Base-by-base conservation (phyloP, 2,888 invertebrate species). In the Peribatodes rhomboidaria region DNA sequence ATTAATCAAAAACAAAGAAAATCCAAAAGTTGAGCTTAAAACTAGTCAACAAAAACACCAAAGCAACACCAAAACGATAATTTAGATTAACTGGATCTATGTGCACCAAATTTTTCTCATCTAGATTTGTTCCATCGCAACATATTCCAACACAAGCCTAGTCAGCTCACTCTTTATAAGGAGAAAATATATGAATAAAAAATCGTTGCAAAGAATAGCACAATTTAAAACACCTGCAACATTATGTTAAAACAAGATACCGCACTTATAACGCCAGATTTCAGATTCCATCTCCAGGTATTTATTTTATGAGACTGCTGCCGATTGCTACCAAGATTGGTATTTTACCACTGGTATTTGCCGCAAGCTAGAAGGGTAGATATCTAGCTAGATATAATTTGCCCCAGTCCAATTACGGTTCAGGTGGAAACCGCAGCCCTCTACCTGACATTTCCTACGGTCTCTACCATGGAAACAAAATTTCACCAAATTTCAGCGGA, bases 401-500 rank as follows among this genome's bases (percentile, higher is more conserved):
- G 49, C 57, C 8, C n/a, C 31, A 33, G 58, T 57, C 57, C 66
- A 66, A 66, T 66, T 66, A 66, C 22, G 66, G 61, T 27, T 42
- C 66, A 61, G 66, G 61, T 66, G 66, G 61, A 49, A 37, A 44
- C 58, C 61, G 16, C 57, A 39, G n/a, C 49, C 9, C 10, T 42
- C 54, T 47, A 42, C 37, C 37, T 31, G 27, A 52, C 35, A 61
- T 61, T 61, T 66, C 27, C 66, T 18, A 47, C 53, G 52, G 50
- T 58, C 44, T 47, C 56, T 20, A 50, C 53, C 58, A 16, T 11
- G 8, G 42, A 33, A 49, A 50, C 53, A 39, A 49, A 57, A 55
- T 44, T 31, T 27, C 13, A 58, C 58, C 42, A 55, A 61, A 61
- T 66, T 61, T 27, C 18, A 42, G n/a, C 58, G 31, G 54, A 61